Base-by-base conservation (phyloP, 1,140 invertebrate species). In the Pararge aegeria region DNA sequence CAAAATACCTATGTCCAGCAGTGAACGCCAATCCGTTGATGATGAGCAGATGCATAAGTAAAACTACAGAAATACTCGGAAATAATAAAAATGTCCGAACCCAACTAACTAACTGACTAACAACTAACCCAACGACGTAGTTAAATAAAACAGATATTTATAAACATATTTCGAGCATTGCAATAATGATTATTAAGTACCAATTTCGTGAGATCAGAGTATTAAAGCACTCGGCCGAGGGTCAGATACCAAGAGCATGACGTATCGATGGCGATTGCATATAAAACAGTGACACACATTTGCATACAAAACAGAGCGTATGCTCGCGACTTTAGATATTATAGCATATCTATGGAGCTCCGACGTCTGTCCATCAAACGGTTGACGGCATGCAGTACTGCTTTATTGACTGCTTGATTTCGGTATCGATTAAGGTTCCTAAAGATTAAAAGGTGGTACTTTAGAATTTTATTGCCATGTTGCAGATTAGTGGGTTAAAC, bases 291-390 rank as follows among this genome's bases (percentile, higher is more conserved):
- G 55, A 63, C 61, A 57, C 29, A 61, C 70, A 84, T 87, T 84
- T 83, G 82, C 83, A 87, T 84, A 87, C 80, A 84, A 87, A 85
- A 75, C 79, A 77, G 55, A 52, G 65, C 63, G 61, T 70, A 74
- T 67, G 75, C 73, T 63, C 75, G 71, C 70, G 66, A 61, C 58
- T 59, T 48, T 34, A 73, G 81, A 86, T 78, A 80, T 66, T 74
- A 70, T 75, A 72, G 76, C 80, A 80, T 87, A 83, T 82, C 80
- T 84, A 85, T 83, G 77, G 64, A 64, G 69, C 64, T 51, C 51
- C 60, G 77, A 80, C 73, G 73, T 55, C 74, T 83, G 81, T 87
- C 83, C 79, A 75, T 87, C 83, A 73, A 51, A 18, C 29, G 2
- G 18, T 58, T 59, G 79, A 77, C 77, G 76, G 66, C 51, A 61